Evolutionary conservation across 2,113 vertebrate species (phyloP), one percentile per base, ranked within the genome.

Genomic region (Melospiza georgiana): DNA sequence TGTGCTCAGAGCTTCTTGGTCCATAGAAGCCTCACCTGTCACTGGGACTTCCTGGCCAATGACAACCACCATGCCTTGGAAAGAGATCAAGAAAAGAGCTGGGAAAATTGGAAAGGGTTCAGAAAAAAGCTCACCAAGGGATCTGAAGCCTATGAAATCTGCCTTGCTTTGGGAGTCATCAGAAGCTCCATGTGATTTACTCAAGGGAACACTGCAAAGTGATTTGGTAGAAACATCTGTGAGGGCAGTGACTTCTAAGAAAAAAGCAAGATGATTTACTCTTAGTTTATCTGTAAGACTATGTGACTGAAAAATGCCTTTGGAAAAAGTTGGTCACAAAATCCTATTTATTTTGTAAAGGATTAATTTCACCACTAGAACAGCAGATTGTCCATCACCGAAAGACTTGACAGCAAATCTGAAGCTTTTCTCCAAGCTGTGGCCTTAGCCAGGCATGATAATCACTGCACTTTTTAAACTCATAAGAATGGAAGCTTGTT

Each of bases 151-250:
- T 66, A 27, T 73, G 72, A 84, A 90, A 89, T 68, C 46, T 85
- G 51, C 33, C 71, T 87, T 82, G 44, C 0, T 0, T 7, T 52
- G 58, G 43, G 33, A 75, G 17, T 35, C 3, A 7, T 75, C 61
- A 92, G 63, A 54, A 71, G 10, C 24, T 62, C 65, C 28, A 11
- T 2, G 12, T 58, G 16, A 58, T 92, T 83, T 76, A 80, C 35
- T 59, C 61, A 75, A 61, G 59, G 44, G 24, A 81, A 92, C 27
- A 25, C 17, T 31, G 49, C 27, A 18, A 87, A 78, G 22, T 65
- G 39, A 25, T 81, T 90, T 81, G 75, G 27, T 66, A 71, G 72
- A 74, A 78, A 66, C 0, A 3, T 54, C 30, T 82, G 37, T 39
- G 33, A 28, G 21, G 75, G 28, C 37, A 88, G 48, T 57, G 37